Conservation (phyloP, 2,797 vertebrate species). For the Anomalospiza imberbis region DNA sequence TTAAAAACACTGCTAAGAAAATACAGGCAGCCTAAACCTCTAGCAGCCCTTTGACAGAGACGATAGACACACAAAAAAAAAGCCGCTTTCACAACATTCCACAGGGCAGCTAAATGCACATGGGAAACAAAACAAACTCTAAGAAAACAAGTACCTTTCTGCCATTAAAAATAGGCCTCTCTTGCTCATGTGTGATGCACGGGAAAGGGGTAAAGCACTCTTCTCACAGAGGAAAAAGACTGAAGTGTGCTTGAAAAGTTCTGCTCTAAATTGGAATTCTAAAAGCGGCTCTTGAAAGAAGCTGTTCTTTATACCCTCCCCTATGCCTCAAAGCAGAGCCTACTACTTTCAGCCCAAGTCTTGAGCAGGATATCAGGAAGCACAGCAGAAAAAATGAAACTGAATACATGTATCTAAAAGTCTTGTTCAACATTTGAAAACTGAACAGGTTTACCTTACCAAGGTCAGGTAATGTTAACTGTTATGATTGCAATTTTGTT, state of each 20-base stretch:
- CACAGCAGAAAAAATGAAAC: background rate
- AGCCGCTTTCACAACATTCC: background rate
- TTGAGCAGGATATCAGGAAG: background rate
- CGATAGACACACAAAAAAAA: background rate
- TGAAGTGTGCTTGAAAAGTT: background rate
- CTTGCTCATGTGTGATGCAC: background rate
- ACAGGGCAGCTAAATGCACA: background rate
- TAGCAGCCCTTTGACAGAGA: background rate
- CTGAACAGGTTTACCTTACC: too few species aligned
- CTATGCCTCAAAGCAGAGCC: background rate
- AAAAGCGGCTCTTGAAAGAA: background rate
- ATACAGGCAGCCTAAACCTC: background rate
- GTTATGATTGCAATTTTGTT: background rate
- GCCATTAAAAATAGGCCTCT: background rate
- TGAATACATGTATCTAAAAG: background rate
- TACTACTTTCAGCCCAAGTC: background rate
- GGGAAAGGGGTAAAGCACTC: background rate
- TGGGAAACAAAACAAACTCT: background rate
- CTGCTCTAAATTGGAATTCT: background rate
- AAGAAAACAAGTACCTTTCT: background rate
- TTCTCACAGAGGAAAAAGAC: background rate
- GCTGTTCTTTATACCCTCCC: background rate
- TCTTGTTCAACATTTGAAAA: background rate
- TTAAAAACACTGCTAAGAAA: conserved; percentile 27
- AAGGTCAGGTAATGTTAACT: rapidly evolving